Base-by-base conservation (phyloP, 2,888 invertebrate species). In the Petrolisthes cinctipes region DNA sequence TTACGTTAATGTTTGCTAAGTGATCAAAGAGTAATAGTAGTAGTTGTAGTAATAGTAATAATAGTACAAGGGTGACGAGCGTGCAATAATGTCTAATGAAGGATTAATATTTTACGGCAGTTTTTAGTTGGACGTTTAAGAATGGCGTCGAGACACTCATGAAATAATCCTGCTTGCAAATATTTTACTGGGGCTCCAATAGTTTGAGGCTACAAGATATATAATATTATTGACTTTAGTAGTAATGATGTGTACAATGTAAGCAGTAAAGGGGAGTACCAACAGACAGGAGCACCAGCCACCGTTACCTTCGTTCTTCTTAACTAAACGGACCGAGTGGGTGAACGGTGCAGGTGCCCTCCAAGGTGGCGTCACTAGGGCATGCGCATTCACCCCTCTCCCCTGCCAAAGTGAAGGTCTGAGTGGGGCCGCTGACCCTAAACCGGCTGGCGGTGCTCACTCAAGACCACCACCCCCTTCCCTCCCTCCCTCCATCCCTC, bases 341-440 rank as follows among this genome's bases (percentile, higher is more conserved):
- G 54, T 79, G 87, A 61, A 78, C 79, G 83, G 83, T 61, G 87
- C 87, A 87, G 87, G 87, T 87, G 66, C 83, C 87, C 23, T 87
- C 87, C 83, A 14, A 71, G 87, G 61, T 80, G 80, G 61, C 73
- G 80, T 71, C 83, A 23, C 80, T 79, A 73, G 37, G 80, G 57
- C 87, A 87, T 83, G 87, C 87, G 87, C 87, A 87, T 83, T 87
- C 87, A 83, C 87, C 87, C 83, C 83, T 83, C 87, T 87, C 83
- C 87, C 87, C 87, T 87, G 87, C 79, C 75, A 87, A 83, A 87
- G 83, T 87, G 83, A 75, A 87, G 83, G 83, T 78, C 87, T 87
- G 83, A 87, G 87, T 87, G 86, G 86, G 57, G 76, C 82, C 71
- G 51, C 66, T 37, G 20, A 11, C 20, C 83, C 14, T 20, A 7